Conservation (phyloP, 2,113 vertebrate genomes). For the Lanius ludovicianus region DNA sequence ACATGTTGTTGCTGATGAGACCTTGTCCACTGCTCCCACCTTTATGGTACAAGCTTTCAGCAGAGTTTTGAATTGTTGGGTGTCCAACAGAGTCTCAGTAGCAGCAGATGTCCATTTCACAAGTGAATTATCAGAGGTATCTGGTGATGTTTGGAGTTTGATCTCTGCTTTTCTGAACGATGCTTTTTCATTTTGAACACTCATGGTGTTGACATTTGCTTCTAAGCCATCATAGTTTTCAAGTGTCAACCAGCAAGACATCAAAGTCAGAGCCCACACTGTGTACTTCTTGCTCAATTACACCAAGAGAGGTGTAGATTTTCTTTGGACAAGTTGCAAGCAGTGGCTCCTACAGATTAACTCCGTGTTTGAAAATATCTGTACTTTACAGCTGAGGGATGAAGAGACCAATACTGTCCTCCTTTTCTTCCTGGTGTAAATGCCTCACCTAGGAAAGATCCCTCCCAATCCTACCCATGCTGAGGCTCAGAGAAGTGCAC, state of each 20-base stretch:
- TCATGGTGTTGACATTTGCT: not conserved
- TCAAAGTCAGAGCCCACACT: not conserved
- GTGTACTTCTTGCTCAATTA: not conserved
- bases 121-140: not conserved
- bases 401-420: not conserved
- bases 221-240: not conserved
- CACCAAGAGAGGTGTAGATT: not conserved
- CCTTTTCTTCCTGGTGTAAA: not conserved
- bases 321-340: not conserved
- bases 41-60: not conserved
- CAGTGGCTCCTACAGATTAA: not conserved
- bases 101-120: not conserved
- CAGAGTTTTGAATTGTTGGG: not conserved
- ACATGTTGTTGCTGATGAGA: not conserved
- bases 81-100: not conserved
- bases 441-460: not conserved
- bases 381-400: not conserved
- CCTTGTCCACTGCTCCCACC: not conserved
- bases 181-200: not conserved
- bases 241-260: not conserved
- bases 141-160: not conserved
- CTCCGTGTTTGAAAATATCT: not conserved
- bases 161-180: not conserved
- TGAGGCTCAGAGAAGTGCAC: not conserved
- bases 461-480: not conserved